Base-by-base conservation (phyloP, 2,888 invertebrate species). In the Malthinus flaveolus region DNA sequence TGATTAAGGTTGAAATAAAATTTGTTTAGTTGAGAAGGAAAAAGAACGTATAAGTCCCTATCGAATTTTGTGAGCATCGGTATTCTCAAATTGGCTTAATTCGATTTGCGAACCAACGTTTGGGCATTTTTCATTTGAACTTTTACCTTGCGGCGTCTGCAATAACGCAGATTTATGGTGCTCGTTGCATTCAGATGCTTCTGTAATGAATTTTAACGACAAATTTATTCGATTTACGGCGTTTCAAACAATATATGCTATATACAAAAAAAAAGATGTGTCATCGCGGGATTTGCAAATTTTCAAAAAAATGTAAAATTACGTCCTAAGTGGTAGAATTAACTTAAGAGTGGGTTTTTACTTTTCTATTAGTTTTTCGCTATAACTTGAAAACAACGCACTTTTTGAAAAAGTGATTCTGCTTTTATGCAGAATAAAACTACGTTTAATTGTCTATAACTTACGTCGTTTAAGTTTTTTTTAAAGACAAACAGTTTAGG, bases 51-150 rank as follows among this genome's bases (percentile, higher is more conserved):
- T 32, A 32, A 48, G 47, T 7, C 33, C 10, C 58, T 34, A 57
- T 54, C 53, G 54, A 54, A 49, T 59, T 54, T 39, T 35, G 48
- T 23, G 2, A 3, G 23, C 51, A 47, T 36, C 57, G 51, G 35
- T 13, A n/a, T 32, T n/a, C 35, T 44, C 57, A 57, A 57, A 57
- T 57, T 57, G 52, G 57, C 57, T 57, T 57, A 57, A 57, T 57
- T 57, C 57, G 52, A 57, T 57, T 57, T 57, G 57, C 52, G 57
- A 52, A 49, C 49, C 52, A 56, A 39, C 57, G 57, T 52, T 51
- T 52, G 57, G 48, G 57, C 42, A 57, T 57, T 57, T 57, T 57
- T 57, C 57, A 57, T 57, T 57, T 57, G 56, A 56, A 50, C 23
- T 56, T 56, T 46, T 46, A 56, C 56, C 56, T 56, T 56, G 51